Evolutionary conservation across 2,888 invertebrate species (phyloP).

Genomic region (Aporophyla lueneburgensis): DNA sequence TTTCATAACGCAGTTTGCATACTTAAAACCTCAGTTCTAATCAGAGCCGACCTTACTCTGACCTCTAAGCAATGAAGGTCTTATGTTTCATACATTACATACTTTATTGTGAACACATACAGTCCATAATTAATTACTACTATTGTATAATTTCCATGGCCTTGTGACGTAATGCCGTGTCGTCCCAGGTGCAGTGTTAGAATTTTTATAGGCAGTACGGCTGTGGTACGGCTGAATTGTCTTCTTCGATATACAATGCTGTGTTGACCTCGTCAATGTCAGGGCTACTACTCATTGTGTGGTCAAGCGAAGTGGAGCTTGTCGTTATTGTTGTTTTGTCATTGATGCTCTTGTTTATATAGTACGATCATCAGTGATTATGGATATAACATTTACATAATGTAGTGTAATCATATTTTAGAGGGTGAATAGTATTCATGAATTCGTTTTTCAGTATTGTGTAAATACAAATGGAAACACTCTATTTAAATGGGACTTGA

Average conservation of each 20-base stretch:
- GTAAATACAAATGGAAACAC: slow-evolving; percentile 30
- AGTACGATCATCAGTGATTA: slow-evolving; percentile 40
- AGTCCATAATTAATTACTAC: slow-evolving; percentile 63
- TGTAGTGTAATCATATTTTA: slow-evolving; percentile 38
- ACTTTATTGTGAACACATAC: slow-evolving; percentile 61
- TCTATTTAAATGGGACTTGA: slow-evolving; percentile 20
- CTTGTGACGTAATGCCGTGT: slow-evolving; percentile 75
- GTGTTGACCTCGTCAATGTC: slow-evolving; percentile 82
- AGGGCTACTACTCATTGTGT: slow-evolving; percentile 76
- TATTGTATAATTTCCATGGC: slow-evolving; percentile 68
- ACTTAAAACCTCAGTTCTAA: slow-evolving; percentile 61
- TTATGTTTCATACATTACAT: slow-evolving; percentile 56
- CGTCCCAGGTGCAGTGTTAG: slow-evolving; percentile 60
- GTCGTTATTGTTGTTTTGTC: slow-evolving; percentile 71
- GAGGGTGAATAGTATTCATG: slow-evolving; percentile 8
- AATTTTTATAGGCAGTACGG: slow-evolving; percentile 60
- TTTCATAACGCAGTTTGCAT: slow-evolving; percentile 63
- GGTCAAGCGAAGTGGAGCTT: slow-evolving; percentile 75
- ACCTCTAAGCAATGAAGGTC: slow-evolving; percentile 78
- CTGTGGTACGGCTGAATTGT: slow-evolving; percentile 68
- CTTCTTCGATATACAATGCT: slow-evolving; percentile 75
- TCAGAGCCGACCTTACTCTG: slow-evolving; percentile 76
- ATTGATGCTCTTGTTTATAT: slow-evolving; percentile 66
- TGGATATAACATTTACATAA: slow-evolving; percentile 51
- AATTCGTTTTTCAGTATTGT: slow-evolving; percentile 7